Conservation (phyloP, 1,140 invertebrate genomes). For the Caenorhabditis latens region DNA sequence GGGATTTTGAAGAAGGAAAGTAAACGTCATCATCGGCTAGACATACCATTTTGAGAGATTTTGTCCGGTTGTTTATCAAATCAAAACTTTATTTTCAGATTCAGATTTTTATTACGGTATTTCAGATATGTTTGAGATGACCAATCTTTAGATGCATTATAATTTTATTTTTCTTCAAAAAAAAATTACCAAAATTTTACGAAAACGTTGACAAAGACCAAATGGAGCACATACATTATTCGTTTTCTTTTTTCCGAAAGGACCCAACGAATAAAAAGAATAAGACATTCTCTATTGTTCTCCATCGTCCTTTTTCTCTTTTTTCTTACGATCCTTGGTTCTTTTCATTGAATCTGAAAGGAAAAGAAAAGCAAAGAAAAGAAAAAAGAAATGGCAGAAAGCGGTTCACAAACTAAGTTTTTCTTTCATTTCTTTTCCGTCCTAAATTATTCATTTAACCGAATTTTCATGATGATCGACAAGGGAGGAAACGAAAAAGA, state of each 20-base stretch:
- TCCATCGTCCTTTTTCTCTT: background rate
- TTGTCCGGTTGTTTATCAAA: too few relatives aligned
- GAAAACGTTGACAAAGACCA: too few relatives aligned
- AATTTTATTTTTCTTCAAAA: too few relatives aligned
- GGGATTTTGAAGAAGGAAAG: too few relatives aligned
- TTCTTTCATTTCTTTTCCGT: background rate
- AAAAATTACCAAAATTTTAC: too few relatives aligned
- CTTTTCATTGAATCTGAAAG: slow-evolving; percentile 8
- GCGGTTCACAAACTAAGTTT: background rate
- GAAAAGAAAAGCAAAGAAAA: background rate
- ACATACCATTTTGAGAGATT: too few relatives aligned
- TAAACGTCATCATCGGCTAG: too few relatives aligned
- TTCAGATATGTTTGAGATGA: too few relatives aligned
- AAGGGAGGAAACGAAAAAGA: background rate
- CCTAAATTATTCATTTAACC: slow-evolving; percentile 26
- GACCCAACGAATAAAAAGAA: slow-evolving; percentile 21
- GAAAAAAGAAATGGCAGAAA: background rate
- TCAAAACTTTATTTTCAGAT: too few relatives aligned
- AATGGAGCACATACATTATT: background rate
- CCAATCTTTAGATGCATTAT: too few relatives aligned
- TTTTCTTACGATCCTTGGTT: slow-evolving; percentile 21
- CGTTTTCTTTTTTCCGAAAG: background rate
- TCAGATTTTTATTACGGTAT: too few relatives aligned
- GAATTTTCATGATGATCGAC: slow-evolving; percentile 44
- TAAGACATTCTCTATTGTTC: slow-evolving; percentile 22